phyloP scores from a whole-genome alignment of 2,888 invertebrate species.

The Masnerella sp. region DNA sequence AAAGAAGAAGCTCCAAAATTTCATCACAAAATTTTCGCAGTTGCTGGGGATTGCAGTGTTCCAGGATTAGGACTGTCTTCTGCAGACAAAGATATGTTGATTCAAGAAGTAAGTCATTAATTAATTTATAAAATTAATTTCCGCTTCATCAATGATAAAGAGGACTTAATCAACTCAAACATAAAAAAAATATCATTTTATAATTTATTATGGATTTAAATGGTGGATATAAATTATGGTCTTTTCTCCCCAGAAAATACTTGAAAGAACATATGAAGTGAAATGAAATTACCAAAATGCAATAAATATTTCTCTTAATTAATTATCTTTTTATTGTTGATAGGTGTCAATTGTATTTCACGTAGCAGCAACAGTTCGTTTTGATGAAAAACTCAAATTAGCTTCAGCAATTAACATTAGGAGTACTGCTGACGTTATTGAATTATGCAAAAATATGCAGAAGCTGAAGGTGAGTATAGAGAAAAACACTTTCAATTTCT shows the following conservation, averaged over 20 bases:
- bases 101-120: constrained; percentile 79
- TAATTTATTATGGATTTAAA: neutral
- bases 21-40: constrained; percentile 79
- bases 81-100: constrained; percentile 78
- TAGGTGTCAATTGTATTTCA: constrained; percentile 82
- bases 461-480: constrained; percentile 80
- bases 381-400: constrained; percentile 84
- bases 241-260: too few relatives aligned
- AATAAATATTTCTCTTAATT: neutral
- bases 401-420: constrained; percentile 85
- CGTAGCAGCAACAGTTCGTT: constrained; percentile 87
- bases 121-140: neutral
- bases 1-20: constrained; percentile 79
- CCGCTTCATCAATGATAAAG: neutral
- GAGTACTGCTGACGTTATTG: constrained; percentile 82
- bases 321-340: neutral
- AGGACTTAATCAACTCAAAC: too few relatives aligned
- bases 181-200: neutral
- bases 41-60: constrained; percentile 80
- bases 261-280: too few relatives aligned
- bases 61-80: constrained; percentile 80
- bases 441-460: constrained; percentile 82
- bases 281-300: neutral
- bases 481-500: too few relatives aligned
- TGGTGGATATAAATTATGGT: too few relatives aligned